Percentiles rank a stretch among this genome's conserved stretches.
These are phyloP conservation scores for Trichopria drosophilae DNA, from an alignment of 2,888 invertebrate genomes.

Conservation along the genomic window DNA sequence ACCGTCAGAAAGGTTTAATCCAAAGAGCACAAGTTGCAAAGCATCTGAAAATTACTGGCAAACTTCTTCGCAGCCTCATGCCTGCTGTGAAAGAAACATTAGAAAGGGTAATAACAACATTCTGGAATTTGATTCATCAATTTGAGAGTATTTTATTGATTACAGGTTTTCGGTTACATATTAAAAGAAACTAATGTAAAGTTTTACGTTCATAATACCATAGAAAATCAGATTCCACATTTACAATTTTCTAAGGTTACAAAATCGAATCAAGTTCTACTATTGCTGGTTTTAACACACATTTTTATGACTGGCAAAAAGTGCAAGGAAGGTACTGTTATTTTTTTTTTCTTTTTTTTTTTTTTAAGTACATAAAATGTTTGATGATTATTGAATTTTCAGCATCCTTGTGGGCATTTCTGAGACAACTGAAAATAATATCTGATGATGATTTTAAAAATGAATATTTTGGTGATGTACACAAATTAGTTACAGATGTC, in stretches of 20 bases:
- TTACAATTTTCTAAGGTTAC: slow-evolving; percentile 42
- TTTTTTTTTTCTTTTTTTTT: slow-evolving; percentile 9
- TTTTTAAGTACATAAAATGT: slow-evolving; percentile 19
- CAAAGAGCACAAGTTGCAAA: slow-evolving; percentile 41
- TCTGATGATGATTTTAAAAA: slow-evolving; percentile 51
- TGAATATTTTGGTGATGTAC: slow-evolving; percentile 46
- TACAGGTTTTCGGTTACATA: slow-evolving; percentile 62
- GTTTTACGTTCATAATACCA: slow-evolving; percentile 45
- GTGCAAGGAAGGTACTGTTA: slow-evolving; percentile 60
- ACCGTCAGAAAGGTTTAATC: slow-evolving; percentile 39
- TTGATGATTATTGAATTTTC: slow-evolving; percentile 25
- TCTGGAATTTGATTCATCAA: slow-evolving; percentile 35
- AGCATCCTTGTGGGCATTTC: slow-evolving; percentile 62
- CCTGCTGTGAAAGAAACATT: slow-evolving; percentile 31
- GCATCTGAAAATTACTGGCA: slow-evolving; percentile 34
- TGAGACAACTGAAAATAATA: slow-evolving; percentile 59
- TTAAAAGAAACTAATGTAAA: slow-evolving; percentile 55
- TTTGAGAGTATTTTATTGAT: background rate
- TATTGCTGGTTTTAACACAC: slow-evolving; percentile 60
- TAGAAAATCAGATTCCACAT: slow-evolving; percentile 38
- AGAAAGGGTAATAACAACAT: slow-evolving; percentile 36
- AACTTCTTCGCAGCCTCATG: slow-evolving; percentile 39
- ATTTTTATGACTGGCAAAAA: slow-evolving; percentile 62
- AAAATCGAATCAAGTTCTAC: slow-evolving; percentile 57
- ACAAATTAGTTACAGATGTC: slow-evolving; percentile 42